Conservation (phyloP, 2,888 invertebrate species). For the Acronicta leporina region DNA sequence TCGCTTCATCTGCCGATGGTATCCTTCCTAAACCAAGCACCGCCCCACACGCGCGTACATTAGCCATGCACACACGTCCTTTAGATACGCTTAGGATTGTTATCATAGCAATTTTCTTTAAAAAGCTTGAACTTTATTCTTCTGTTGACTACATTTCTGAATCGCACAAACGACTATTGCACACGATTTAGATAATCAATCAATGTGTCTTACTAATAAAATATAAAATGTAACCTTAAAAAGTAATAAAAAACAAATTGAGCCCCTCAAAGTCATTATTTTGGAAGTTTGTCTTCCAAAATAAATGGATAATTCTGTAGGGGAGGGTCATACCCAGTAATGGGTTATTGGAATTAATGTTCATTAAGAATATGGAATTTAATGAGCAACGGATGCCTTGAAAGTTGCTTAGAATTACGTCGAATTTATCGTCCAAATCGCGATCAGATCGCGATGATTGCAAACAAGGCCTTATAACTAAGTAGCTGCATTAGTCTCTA, state of each 20-base stretch:
- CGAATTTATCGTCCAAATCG: conserved; percentile 6
- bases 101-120: conserved; percentile 50
- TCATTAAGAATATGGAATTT: too few relatives aligned
- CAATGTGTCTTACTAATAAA: too few relatives aligned
- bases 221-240: too few relatives aligned
- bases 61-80: conserved; percentile 42
- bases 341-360: too few relatives aligned
- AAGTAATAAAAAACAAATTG: too few relatives aligned
- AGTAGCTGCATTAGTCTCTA: conserved; percentile 40
- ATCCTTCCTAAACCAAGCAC: conserved; percentile 48
- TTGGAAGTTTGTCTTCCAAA: too few relatives aligned
- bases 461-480: conserved; percentile 34
- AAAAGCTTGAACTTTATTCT: conserved; percentile 30
- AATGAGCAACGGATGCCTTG: background rate
- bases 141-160: too few relatives aligned
- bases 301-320: background rate
- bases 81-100: conserved; percentile 53
- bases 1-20: conserved; percentile 48
- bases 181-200: too few relatives aligned
- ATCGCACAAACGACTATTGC: too few relatives aligned
- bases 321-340: background rate
- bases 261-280: too few relatives aligned
- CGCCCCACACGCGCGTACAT: conserved; percentile 44
- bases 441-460: conserved; percentile 13
- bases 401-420: background rate